Evolutionary conservation across 2,888 invertebrate species (phyloP), one percentile per base, ranked within the genome.

Genomic region (Apeira syringaria): DNA sequence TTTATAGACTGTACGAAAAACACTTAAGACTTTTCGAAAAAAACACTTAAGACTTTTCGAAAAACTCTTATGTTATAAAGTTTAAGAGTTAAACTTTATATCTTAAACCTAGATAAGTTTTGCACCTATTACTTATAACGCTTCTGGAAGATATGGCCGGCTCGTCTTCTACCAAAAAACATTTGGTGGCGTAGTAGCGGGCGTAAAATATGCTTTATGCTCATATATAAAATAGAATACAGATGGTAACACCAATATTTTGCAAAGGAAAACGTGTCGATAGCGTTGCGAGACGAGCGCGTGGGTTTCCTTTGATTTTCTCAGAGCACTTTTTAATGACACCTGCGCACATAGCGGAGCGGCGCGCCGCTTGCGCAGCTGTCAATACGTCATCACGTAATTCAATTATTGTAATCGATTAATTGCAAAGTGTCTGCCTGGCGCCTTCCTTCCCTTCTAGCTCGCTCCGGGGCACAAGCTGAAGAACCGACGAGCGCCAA

Each of bases 251-350:
- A 74, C 68, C 66, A 69, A 68, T 74, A 76, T 75, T 79, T 74
- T 66, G 73, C 69, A 66, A 80, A 74, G 68, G 70, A 66, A 67
- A 73, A 67, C 68, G 64, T 69, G 66, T 68, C 68, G 61, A 64
- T 63, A 42, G 54, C 55, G 54, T 58, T 53, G 56, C 61, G 68
- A 65, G 69, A 70, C 68, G 62, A 64, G 53, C 68, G 71, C 70
- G 74, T 69, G 80, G 76, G 71, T 74, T 74, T 80, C 72, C 80
- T 82, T 79, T 83, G 84, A 83, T 85, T 85, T 85, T 69, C 71
- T 68, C 69, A 69, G 68, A 76, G 65, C 64, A 61, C 73, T 74
- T 73, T 74, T 74, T 67, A 53, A 34, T 38, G 57, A 53, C 85
- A 85, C 77, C 80, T 86, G 86, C 73, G 75, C 71, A 84, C 61